Evolutionary conservation across 2,113 vertebrate genomes (phyloP).

Genomic region (Labrus mixtus): DNA sequence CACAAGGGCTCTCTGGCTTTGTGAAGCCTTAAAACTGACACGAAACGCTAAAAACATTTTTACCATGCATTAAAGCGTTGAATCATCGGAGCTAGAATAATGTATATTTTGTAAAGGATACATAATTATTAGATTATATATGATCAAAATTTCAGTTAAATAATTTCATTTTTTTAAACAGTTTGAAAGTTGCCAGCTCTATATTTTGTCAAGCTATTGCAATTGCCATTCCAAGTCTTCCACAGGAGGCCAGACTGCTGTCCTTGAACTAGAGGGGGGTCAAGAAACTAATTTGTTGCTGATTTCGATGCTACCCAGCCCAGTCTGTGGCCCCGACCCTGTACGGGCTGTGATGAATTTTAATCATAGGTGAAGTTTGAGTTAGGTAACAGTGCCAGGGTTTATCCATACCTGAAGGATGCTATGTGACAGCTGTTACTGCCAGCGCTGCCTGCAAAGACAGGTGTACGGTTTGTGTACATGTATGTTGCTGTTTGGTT

Average conservation of each 20-base stretch:
- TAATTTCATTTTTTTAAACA: background rate
- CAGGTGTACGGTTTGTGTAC: conserved; percentile 15
- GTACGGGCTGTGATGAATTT: conserved; percentile 62
- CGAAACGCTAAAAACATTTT: too few species aligned
- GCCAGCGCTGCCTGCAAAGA: conserved; percentile 21
- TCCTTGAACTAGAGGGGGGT: conserved; percentile 73
- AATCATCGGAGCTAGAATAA: too few species aligned
- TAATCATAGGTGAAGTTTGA: conserved; percentile 62
- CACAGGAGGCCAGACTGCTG: conserved; percentile 45
- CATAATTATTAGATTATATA: too few species aligned
- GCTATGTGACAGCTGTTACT: conserved; percentile 50
- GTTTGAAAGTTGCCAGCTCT: background rate
- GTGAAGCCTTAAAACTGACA: too few species aligned
- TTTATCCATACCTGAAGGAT: conserved; percentile 67
- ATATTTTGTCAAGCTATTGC: conserved; percentile 23
- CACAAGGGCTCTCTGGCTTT: too few species aligned
- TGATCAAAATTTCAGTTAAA: background rate
- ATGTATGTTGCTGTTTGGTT: conserved; percentile 1
- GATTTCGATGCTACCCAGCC: conserved; percentile 65
- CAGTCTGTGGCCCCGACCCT: conserved; percentile 64
- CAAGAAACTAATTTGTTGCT: conserved; percentile 79
- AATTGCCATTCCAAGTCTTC: conserved; percentile 14
- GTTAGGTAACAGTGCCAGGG: conserved; percentile 36
- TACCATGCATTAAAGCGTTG: too few species aligned
- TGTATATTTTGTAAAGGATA: too few species aligned